A percentile compares a stretch with the other conserved stretches of the same genome.
These are phyloP conservation scores for Papilio helenus DNA, from an alignment of 1,140 invertebrate species.

Conservation along the genomic window DNA sequence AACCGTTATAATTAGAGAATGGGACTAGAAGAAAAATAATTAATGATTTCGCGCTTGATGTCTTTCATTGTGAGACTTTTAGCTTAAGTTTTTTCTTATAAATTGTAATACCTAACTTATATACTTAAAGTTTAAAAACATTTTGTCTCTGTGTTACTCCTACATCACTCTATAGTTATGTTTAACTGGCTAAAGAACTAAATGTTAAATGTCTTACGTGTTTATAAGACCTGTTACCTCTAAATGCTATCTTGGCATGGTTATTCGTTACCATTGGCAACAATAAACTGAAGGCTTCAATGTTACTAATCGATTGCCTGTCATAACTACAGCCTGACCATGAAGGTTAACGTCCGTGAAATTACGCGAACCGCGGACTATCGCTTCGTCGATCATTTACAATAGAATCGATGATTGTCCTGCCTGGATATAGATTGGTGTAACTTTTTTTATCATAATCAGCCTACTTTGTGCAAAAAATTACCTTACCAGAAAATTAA, in stretches of 20 bases:
- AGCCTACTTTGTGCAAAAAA: not conserved
- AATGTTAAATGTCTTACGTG: not conserved
- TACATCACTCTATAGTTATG: not conserved
- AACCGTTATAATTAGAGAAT: constrained; percentile 30
- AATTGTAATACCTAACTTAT: not conserved
- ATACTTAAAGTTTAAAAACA: not conserved
- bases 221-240: not conserved
- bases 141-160: not conserved
- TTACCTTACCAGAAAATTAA: not conserved
- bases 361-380: constrained; percentile 15
- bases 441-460: not conserved
- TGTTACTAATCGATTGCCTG: not conserved
- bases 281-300: constrained; percentile 13
- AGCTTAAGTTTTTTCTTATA: not conserved
- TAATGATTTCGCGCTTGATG: constrained; percentile 11
- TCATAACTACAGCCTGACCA: constrained; percentile 18
- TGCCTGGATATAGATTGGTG: not conserved
- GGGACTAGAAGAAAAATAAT: constrained; percentile 12
- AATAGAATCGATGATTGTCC: constrained; percentile 12
- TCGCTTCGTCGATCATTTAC: not conserved
- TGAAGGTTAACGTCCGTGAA: constrained; percentile 19
- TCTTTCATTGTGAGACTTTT: not conserved
- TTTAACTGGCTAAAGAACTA: not conserved
- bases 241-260: not conserved
- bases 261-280: constrained; percentile 6